Base-by-base conservation (phyloP, 2,113 vertebrate genomes). In the Platycercus adscitus region DNA sequence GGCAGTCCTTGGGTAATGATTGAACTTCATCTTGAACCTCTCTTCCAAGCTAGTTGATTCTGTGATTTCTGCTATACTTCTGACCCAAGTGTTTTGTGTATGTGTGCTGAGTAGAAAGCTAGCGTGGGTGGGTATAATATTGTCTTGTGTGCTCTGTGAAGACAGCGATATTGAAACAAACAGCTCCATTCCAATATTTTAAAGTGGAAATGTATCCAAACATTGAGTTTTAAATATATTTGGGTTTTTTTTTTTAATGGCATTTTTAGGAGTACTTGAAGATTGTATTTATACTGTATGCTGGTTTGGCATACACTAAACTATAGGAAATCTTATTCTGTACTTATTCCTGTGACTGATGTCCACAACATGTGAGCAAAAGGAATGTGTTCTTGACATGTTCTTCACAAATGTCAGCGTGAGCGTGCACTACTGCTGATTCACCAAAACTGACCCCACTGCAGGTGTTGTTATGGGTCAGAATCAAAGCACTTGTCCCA, bases 221-320 rank as follows among this genome's bases (percentile, higher is more conserved):
- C 39, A 23, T 6, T 47, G 35, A 70, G 7, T 60, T 88, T 60
- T 33, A 76, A 50, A 23, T 72, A 26, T 50, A 47, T 58, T 81
- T 28, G 9, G 1, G 37, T 8, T 17, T 1, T 0, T 35, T 26
- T 49, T 41, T 20, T 4, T 7, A 23, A 58, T 58, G 2, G 1
- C 41, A 17, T 28, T 61, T 60, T 79, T 37, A 2, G 47, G 37
- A 46, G 23, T 50, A 47, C 47, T 76, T 70, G 46, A 81, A 81
- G 49, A 17, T 39, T n/a, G 8, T 37, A 7, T 68, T 53, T 13
- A 20, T 53, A 33, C 21, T 47, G 3, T 55, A 26, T 66, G 33
- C 31, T 91, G n/a, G 14, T 88, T 69, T 84, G 64, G 19, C 35
- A 14, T 49, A 61, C 26, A 10, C 20, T 81, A 26, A 84, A 33